phyloP scores from a whole-genome alignment of 1,140 invertebrate genomes.

The Drosophila albomicans region DNA sequence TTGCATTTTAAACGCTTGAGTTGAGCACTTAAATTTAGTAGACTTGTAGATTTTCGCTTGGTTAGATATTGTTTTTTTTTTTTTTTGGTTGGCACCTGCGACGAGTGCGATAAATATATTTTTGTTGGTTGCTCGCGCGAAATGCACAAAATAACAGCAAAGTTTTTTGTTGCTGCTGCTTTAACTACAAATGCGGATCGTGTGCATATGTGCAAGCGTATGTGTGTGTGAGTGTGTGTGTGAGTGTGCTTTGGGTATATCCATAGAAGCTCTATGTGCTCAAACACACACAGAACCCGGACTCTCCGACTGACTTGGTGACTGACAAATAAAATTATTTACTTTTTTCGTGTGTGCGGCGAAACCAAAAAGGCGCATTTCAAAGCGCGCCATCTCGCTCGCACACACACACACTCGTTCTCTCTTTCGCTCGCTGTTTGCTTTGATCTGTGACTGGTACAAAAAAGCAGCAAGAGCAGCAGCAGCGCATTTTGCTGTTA shows the following conservation, averaged over 20 bases:
- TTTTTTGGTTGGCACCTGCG: constrained; percentile 7
- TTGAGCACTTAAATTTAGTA: neutral
- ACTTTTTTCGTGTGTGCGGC: constrained; percentile 66
- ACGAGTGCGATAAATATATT: constrained; percentile 2
- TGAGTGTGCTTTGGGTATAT: constrained; percentile 6
- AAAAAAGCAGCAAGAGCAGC: constrained; percentile 36
- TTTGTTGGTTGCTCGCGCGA: neutral
- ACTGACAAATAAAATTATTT: constrained; percentile 76
- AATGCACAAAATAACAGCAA: constrained; percentile 24
- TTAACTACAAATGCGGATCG: constrained; percentile 16
- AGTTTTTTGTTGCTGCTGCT: neutral
- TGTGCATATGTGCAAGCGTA: constrained; percentile 1
- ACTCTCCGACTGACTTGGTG: constrained; percentile 44
- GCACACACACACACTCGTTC: neutral
- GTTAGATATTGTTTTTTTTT: neutral
- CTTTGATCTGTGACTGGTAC: constrained; percentile 77
- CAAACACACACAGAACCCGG: constrained; percentile 54
- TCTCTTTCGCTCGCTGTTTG: constrained; percentile 25
- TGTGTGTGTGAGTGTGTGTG: neutral
- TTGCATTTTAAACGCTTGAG: constrained; percentile 8
- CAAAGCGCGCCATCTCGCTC: constrained; percentile 23
- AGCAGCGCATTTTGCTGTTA: constrained; percentile 81
- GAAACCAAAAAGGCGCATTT: constrained; percentile 70
- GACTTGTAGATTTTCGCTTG: neutral
- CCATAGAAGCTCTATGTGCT: constrained; percentile 39